A percentile compares a stretch with the other conserved stretches of the same genome.
These are phyloP conservation scores for Drosophila tropicalis DNA, from an alignment of 1,140 invertebrate species.

Conservation along the genomic window DNA sequence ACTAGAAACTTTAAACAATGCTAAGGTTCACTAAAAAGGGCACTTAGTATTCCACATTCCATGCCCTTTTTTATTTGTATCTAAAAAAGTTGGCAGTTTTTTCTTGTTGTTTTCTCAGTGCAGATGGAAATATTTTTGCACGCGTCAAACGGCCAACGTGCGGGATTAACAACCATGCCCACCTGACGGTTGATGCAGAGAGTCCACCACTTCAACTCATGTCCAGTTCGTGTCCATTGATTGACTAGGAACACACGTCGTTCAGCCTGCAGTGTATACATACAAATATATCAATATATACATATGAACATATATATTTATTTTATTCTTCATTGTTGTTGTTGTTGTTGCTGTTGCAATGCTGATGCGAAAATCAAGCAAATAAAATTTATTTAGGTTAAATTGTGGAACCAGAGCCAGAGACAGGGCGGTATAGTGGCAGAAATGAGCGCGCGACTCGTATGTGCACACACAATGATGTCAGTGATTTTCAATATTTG, in stretches of 20 bases:
- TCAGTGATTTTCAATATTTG: conserved; percentile 76
- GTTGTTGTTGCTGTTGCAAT: conserved; percentile 18
- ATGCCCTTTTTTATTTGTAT: no score
- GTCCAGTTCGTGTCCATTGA: conserved; percentile 55
- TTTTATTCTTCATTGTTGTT: conserved; percentile 39
- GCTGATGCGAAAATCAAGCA: conserved; percentile 58
- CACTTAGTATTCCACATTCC: no score
- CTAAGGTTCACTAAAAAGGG: no score
- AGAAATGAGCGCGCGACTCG: neutral
- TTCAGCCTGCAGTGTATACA: conserved; percentile 37
- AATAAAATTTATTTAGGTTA: conserved; percentile 71
- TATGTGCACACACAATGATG: conserved; percentile 30
- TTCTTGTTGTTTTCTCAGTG: conserved; percentile 19
- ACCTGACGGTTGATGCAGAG: conserved; percentile 34
- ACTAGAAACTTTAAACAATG: no score
- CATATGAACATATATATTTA: neutral
- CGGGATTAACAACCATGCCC: conserved; percentile 65
- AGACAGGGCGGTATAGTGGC: neutral
- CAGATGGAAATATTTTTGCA: conserved; percentile 61
- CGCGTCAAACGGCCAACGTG: conserved; percentile 68
- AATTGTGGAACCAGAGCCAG: conserved; percentile 7
- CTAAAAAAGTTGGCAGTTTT: no score
- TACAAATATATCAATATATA: neutral
- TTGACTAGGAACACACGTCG: conserved; percentile 64
- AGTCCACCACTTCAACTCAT: conserved; percentile 27